Evolutionary conservation across 2,888 invertebrate species (phyloP), one percentile per base, ranked within the genome.

Genomic region (Sussaba pulchella): DNA sequence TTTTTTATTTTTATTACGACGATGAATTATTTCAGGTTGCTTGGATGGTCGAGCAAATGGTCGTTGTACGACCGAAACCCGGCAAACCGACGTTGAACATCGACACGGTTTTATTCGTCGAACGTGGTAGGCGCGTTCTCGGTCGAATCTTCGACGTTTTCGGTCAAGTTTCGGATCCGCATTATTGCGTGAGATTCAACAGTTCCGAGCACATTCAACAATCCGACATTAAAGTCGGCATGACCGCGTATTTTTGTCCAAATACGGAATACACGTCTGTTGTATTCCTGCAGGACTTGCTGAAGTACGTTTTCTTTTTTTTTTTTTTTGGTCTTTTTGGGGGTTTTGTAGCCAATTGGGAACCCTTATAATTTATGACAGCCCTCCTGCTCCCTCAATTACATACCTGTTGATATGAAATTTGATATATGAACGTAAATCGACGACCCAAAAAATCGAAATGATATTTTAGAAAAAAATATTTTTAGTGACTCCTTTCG

Each of bases 111-210:
- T 92, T 99, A 70, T 99, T 99, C 91, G 90, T 97, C 78, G 96
- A 98, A 12, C 95, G 95, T 85, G 97, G 97, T 2, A 94, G 95
- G 81, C 94, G 94, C 85, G 94, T 96, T 9, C 92, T 98, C 3
- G 97, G 97, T 6, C 95, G 95, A 91, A 95, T 99, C 63, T 98
- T 97, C 92, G 99, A 99, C 93, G 97, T 98, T 0, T 96, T 99
- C 90, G 99, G 99, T 12, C 96, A 95, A 64, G 97, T 99, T 0
- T 93, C 94, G 0, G 95, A 96, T 86, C 99, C 99, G 0, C 94
- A 96, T 85, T 99, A 99, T 92, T 96, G 97, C 85, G 95, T 99
- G n/a, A 94, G 98, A 2, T 99, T 99, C 92, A 98, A 98, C 93
- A 95, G 95, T 0, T 91, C 92, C 10, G 94, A 96, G 69, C 97